A percentile compares a stretch with the other conserved stretches of the same genome.
phyloP scores from a whole-genome alignment of 2,113 vertebrate species.

The Falcunculus frontatus region DNA sequence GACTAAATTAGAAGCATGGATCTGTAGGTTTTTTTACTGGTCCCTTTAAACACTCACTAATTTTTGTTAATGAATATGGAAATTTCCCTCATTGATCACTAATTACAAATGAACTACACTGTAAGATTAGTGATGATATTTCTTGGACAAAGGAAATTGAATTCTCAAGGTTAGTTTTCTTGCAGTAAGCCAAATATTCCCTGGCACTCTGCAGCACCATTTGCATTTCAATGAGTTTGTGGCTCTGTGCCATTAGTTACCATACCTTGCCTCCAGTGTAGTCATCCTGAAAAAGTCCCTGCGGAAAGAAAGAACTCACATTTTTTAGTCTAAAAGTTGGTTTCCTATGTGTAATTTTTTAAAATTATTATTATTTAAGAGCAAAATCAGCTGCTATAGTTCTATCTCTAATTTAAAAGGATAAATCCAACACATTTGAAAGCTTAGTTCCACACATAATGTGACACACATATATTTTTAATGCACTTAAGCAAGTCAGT shows the following conservation, averaged over 20 bases:
- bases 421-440: background rate
- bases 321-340: background rate
- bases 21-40: background rate
- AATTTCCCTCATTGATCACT: conserved; percentile 45
- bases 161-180: conserved; percentile 21
- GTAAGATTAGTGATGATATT: background rate
- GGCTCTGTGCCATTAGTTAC: background rate
- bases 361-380: background rate
- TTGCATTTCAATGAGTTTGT: conserved; percentile 52
- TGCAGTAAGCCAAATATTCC: conserved; percentile 17
- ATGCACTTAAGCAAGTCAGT: background rate
- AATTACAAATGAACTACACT: conserved; percentile 30
- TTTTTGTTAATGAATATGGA: conserved; percentile 44
- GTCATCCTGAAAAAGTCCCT: background rate
- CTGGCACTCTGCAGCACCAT: conserved; percentile 2
- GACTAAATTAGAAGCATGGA: background rate
- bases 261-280: background rate
- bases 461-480: background rate
- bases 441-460: background rate
- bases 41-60: background rate
- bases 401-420: background rate
- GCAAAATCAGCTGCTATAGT: background rate
- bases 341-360: background rate
- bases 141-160: conserved; percentile 30
- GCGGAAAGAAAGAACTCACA: background rate